Evolutionary conservation across 2,113 vertebrate species (phyloP), one percentile per base, ranked within the genome.

Genomic region (Meleagris gallopavo): DNA sequence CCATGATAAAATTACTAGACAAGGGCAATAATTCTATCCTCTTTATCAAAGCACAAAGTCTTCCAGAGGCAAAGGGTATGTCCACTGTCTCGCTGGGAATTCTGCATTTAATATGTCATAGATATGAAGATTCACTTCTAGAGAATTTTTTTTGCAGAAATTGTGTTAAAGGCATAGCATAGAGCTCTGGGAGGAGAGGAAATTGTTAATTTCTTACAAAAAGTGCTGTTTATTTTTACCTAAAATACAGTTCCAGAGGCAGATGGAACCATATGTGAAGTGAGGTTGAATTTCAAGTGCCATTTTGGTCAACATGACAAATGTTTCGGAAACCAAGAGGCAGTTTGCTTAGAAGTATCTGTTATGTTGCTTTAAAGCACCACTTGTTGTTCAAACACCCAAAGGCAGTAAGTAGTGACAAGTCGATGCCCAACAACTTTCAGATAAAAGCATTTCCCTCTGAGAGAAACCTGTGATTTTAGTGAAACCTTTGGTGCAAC

Each of bases 271-370:
- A 9, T 40, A 30, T 29, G n/a, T 61, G 36, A 87, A 52, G 5
- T 50, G 61, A 82, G 15, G 20, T 3, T 70, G 62, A 69, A 67
- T 90, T 87, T 92, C 73, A 75, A 82, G 43, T 52, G 11, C 19
- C 2, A 21, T 83, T 87, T 93, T 89, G 19, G 43, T 60, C 74
- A 73, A 65, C 10, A 9, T 32, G 30, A 89, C 36, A 70, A 85
- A 89, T 34, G 27, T 73, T 91, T 89, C 1, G 1, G 86, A 93
- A 89, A 29, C 22, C 66, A 45, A 22, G 20, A 76, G 40, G 12
- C 32, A 54, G 77, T 82, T 75, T 87, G 12, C 71, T 95, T 79
- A n/a, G 62, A 73, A n/a, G 54, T 76, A 89, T 87, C 36, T 85
- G 13, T 76, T 79, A 38, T 15, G 9, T 20, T 3, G 2, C 79